Evolutionary conservation across 1,140 invertebrate genomes (phyloP).

Genomic region (Saccostrea cuccullata): DNA sequence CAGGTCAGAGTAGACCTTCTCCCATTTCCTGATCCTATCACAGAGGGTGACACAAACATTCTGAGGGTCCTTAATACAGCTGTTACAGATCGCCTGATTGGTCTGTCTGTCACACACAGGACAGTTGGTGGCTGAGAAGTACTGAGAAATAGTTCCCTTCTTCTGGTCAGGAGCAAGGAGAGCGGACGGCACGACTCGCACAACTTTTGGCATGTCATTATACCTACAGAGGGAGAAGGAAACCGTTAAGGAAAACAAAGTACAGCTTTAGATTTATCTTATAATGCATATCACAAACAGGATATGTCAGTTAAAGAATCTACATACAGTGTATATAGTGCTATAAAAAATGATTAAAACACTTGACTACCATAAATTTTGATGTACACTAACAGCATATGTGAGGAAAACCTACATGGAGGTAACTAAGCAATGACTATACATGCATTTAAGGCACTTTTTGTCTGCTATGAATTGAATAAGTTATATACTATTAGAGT

Average conservation of each 20-base stretch:
- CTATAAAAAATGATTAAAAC: not conserved
- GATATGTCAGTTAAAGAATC: not conserved
- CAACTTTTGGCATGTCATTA: conserved; percentile 71
- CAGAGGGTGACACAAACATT: conserved; percentile 82
- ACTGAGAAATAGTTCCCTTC: conserved; percentile 87
- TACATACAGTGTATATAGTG: too few species aligned
- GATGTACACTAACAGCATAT: too few species aligned
- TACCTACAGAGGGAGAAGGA: conserved; percentile 59
- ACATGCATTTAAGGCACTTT: too few species aligned
- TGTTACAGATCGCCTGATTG: conserved; percentile 83
- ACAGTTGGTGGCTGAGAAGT: conserved; percentile 86
- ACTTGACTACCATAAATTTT: too few species aligned
- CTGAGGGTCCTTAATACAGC: conserved; percentile 82
- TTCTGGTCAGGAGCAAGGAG: conserved; percentile 54
- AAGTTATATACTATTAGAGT: too few species aligned
- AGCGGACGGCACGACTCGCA: conserved; percentile 61
- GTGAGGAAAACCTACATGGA: too few species aligned
- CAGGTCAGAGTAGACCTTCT: conserved; percentile 82
- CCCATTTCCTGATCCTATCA: conserved; percentile 83
- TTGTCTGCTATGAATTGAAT: too few species aligned
- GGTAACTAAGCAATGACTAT: too few species aligned
- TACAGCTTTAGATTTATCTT: too few species aligned
- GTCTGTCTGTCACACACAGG: conserved; percentile 84
- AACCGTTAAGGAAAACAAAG: not conserved
- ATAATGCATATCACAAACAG: too few species aligned